Evolutionary conservation across 2,113 vertebrate species (phyloP).

Genomic region (Gadus macrocephalus): DNA sequence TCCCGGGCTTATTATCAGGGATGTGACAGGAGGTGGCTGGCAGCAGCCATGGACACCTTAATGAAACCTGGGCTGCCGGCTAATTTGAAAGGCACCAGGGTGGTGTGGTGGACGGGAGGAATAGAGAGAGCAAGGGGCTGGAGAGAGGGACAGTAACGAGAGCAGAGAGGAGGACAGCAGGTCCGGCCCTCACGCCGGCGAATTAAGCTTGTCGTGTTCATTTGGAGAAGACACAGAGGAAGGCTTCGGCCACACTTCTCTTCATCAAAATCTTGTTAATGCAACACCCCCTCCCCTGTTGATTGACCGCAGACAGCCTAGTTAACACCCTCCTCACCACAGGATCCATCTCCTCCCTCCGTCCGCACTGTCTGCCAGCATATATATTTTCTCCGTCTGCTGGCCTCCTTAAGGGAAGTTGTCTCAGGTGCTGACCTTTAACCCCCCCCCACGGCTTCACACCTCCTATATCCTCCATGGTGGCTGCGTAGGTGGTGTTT

Average conservation of each 20-base stretch:
- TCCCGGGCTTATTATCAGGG: slow-evolving; percentile 76
- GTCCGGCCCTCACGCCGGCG: slow-evolving; percentile 44
- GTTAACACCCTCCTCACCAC: slow-evolving; percentile 15
- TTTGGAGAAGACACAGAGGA: slow-evolving; percentile 54
- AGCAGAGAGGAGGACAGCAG: slow-evolving; percentile 52
- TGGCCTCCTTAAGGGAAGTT: too few species aligned
- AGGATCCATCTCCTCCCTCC: not conserved
- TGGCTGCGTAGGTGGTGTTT: not conserved
- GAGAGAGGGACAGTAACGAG: slow-evolving; percentile 59
- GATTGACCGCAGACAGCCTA: slow-evolving; percentile 25
- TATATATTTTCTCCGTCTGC: not conserved
- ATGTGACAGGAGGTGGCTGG: slow-evolving; percentile 72
- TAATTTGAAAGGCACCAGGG: slow-evolving; percentile 83
- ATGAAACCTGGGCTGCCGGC: slow-evolving; percentile 75
- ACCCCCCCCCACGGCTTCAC: not conserved
- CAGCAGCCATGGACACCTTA: slow-evolving; percentile 74
- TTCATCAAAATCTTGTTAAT: slow-evolving; percentile 43
- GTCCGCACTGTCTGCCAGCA: not conserved
- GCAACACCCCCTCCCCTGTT: slow-evolving; percentile 10
- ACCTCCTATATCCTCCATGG: not conserved
- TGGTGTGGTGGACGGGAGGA: slow-evolving; percentile 63
- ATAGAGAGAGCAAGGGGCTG: slow-evolving; percentile 44
- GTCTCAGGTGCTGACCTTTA: not conserved
- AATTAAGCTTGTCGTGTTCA: slow-evolving; percentile 63
- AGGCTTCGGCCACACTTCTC: slow-evolving; percentile 34